Evolutionary conservation across 2,797 vertebrate genomes (phyloP).

Genomic region (Crypturellus tataupa): DNA sequence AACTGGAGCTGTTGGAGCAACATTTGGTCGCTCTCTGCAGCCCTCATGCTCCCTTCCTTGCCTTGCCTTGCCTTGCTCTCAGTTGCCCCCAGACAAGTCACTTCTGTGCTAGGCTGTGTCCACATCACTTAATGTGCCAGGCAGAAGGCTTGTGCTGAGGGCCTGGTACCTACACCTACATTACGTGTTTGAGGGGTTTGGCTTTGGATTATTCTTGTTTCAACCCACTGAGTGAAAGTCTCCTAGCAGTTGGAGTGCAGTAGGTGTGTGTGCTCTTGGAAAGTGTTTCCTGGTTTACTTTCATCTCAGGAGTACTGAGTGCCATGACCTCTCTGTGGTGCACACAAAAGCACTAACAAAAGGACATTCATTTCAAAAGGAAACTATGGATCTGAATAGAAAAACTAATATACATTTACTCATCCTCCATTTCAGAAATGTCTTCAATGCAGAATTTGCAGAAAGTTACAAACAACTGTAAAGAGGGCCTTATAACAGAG

Average conservation of each 20-base stretch:
- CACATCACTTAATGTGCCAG: not conserved
- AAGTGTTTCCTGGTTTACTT: not conserved
- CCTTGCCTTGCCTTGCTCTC: accelerated
- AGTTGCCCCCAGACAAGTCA: not conserved
- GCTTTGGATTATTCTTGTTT: not conserved
- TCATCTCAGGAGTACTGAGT: not conserved
- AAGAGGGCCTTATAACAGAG: not conserved
- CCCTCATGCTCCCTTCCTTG: not conserved
- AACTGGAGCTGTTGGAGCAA: not conserved
- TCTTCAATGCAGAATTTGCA: not conserved
- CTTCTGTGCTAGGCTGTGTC: not conserved
- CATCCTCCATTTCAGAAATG: not conserved
- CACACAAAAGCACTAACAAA: not conserved
- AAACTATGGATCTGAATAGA: not conserved
- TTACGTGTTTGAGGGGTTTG: not conserved
- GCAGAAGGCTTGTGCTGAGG: accelerated
- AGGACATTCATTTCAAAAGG: not conserved
- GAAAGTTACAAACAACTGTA: not conserved
- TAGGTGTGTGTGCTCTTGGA: not conserved
- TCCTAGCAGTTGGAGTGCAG: not conserved
- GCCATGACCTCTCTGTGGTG: not conserved
- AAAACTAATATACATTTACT: not conserved
- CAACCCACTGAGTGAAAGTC: not conserved
- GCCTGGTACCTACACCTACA: not conserved
- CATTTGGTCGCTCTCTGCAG: not conserved